Conservation (phyloP, 2,888 invertebrate species). For the Drosophila kuntzei region DNA sequence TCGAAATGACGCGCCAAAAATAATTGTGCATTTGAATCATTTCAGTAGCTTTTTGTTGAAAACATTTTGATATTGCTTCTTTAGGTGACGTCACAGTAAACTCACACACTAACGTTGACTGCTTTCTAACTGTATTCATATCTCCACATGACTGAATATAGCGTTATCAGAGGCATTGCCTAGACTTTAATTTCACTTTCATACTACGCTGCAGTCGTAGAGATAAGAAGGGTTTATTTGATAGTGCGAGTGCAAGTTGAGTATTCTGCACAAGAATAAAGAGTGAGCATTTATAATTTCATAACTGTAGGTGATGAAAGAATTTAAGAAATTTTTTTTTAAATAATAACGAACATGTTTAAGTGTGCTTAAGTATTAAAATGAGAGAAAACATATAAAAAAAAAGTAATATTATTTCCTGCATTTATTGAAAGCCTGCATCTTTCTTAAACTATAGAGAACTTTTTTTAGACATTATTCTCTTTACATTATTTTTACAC, state of each 20-base stretch:
- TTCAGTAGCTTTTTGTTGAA: conserved; percentile 8
- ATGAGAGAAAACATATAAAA: too few species aligned
- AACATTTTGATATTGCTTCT: conserved; percentile 2
- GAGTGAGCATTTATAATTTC: neutral
- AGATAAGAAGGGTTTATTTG: neutral
- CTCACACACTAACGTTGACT: conserved; percentile 14
- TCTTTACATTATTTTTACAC: too few species aligned
- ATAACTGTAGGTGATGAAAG: neutral
- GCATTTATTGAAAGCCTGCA: too few species aligned
- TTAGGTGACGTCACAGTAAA: conserved; percentile 35
- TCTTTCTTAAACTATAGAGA: too few species aligned
- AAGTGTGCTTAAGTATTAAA: too few species aligned
- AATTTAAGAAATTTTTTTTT: too few species aligned
- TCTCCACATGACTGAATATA: conserved; percentile 36
- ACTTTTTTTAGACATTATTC: too few species aligned
- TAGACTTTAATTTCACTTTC: conserved; percentile 37
- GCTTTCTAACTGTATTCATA: conserved; percentile 3
- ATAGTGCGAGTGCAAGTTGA: neutral
- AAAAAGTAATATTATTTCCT: too few species aligned
- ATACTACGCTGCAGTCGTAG: neutral
- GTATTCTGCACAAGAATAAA: neutral
- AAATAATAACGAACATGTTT: too few species aligned
- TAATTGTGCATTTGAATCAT: conserved; percentile 38
- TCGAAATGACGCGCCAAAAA: conserved; percentile 33
- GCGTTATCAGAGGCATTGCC: conserved; percentile 27